phyloP scores from a whole-genome alignment of 2,797 vertebrate genomes.

The Ambastaia sidthimunki region DNA sequence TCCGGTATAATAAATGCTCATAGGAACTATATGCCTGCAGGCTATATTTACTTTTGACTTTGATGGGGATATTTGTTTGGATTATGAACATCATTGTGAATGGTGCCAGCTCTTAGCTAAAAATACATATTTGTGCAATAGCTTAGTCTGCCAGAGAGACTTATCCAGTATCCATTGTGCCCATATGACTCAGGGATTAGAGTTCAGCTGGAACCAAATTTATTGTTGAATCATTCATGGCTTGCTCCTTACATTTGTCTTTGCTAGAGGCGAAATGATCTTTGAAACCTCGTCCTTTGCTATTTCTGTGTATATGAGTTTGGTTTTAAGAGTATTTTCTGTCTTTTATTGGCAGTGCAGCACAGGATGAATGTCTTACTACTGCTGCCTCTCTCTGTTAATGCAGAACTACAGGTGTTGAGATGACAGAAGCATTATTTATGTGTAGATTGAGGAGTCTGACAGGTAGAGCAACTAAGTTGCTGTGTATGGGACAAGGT shows the following conservation, averaged over 20 bases:
- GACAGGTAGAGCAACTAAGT: neutral
- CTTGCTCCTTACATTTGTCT: neutral
- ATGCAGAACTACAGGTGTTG: constrained; percentile 14
- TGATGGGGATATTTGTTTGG: constrained; percentile 1
- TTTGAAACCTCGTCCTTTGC: neutral
- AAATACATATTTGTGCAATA: constrained; percentile 11
- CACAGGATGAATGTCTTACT: constrained; percentile 4
- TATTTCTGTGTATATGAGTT: constrained; percentile 13
- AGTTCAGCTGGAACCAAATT: constrained; percentile 16
- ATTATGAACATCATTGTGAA: neutral
- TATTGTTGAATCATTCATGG: constrained; percentile 17
- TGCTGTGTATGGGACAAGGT: neutral
- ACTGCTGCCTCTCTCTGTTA: neutral
- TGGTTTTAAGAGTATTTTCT: constrained; percentile 11
- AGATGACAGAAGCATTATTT: constrained; percentile 3
- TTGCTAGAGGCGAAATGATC: constrained; percentile 5
- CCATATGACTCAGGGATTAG: constrained; percentile 6
- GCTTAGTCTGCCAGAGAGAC: constrained; percentile 14
- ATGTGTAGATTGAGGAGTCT: constrained; percentile 21
- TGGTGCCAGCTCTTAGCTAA: constrained; percentile 8
- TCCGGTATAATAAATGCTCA: constrained; percentile 11
- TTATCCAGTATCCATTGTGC: neutral
- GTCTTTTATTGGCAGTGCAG: neutral
- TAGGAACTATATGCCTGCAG: neutral
- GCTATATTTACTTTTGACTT: constrained; percentile 11